Base-by-base conservation (phyloP, 1,140 invertebrate genomes). In the Sarcophaga peregrina region DNA sequence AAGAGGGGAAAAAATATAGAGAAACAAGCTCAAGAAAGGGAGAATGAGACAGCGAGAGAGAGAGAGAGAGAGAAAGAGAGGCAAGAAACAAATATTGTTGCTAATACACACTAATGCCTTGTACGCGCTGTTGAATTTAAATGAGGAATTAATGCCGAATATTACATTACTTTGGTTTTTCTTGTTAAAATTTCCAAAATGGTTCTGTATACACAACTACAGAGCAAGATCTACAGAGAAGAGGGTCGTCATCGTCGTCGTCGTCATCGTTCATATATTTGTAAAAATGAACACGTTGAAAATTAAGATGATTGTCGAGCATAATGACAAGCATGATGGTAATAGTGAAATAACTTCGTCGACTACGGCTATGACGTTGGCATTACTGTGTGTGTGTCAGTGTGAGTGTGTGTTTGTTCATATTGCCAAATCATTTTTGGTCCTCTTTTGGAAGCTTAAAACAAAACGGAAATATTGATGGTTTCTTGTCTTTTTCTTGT, bases 111-210 rank as follows among this genome's bases (percentile, higher is more conserved):
- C 88, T 89, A 89, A 89, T 89, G 87, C 88, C 85, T 86, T 85
- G 88, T 89, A 89, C 88, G 88, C 88, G 88, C 85, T 87, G 86
- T 87, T 89, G 88, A 89, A 89, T 89, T 89, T 89, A 89, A 89
- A 89, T 89, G 88, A 88, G 87, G 88, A 89, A 89, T 89, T 89
- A 89, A 89, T 89, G 87, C 86, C 83, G 37, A 73, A 82, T 81
- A 83, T 83, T 83, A 82, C 83, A 83, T 83, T 83, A 74, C 74
- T 72, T 83, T 80, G 81, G 54, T 78, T 82, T 82, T 37, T 78
- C 46, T 84, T 84, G 62, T 68, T 37, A 13, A 58, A 58, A 68
- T 68, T 37, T 17, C 62, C 62, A 68, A 68, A 68, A 68, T 8
- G n/a, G 8, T 68, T 10, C 1, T 10, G 50, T 10, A 13, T 62